phyloP scores from a whole-genome alignment of 2,888 invertebrate species.

The Megaustenia siamemsis region DNA sequence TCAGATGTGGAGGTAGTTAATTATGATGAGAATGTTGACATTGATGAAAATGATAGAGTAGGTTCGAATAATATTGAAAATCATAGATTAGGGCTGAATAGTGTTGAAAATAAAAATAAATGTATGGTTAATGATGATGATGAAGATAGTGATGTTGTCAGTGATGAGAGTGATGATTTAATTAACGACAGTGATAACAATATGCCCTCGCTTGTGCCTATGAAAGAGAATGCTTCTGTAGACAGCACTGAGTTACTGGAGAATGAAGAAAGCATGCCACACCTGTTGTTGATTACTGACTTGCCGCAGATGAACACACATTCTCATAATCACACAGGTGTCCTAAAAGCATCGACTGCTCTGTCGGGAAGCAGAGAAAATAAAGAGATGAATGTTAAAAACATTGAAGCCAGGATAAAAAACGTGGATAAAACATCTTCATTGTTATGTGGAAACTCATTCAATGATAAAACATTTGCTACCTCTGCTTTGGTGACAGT shows the following conservation, averaged over 20 bases:
- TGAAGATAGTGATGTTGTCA: background rate
- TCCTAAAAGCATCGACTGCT: too few relatives aligned
- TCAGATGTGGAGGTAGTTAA: background rate
- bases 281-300: background rate
- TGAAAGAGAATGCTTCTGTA: background rate
- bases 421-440: background rate
- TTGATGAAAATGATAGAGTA: background rate
- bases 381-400: too few relatives aligned
- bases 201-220: background rate
- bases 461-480: too few relatives aligned
- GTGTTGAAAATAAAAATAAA: background rate
- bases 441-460: too few relatives aligned
- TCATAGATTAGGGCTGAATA: background rate
- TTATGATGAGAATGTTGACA: background rate
- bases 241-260: background rate
- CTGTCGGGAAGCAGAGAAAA: background rate
- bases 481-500: background rate
- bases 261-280: background rate
- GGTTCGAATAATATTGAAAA: background rate
- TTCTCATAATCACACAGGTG: background rate
- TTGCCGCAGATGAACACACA: background rate
- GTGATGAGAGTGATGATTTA: background rate
- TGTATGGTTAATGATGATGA: background rate
- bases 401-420: too few relatives aligned
- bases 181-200: background rate